Conservation (phyloP, 1,140 invertebrate genomes). For the Uloborus diversus region DNA sequence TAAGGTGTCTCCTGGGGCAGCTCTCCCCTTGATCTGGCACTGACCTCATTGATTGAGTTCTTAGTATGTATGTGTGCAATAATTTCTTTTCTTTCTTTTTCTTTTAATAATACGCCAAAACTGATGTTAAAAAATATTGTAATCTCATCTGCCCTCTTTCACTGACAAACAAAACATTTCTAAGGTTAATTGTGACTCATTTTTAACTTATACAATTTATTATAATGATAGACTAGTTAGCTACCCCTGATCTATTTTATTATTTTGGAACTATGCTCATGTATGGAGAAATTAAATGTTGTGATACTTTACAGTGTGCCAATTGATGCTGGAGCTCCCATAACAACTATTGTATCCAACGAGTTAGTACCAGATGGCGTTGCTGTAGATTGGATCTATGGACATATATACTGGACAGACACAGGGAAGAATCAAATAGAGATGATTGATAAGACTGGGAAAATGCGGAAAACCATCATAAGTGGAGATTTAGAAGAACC, state of each 20-base stretch:
- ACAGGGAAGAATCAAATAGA: slow-evolving; percentile 80
- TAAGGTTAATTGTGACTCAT: too few relatives aligned
- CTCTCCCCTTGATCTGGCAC: too few relatives aligned
- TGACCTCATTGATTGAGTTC: too few relatives aligned
- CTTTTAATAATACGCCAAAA: neutral
- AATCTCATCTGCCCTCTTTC: too few relatives aligned
- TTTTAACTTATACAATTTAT: too few relatives aligned
- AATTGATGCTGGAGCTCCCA: slow-evolving; percentile 39
- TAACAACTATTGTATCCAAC: slow-evolving; percentile 66
- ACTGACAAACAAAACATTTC: too few relatives aligned
- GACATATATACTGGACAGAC: slow-evolving; percentile 93
- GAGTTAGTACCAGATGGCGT: slow-evolving; percentile 91
- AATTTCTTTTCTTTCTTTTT: neutral
- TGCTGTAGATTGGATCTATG: slow-evolving; percentile 97
- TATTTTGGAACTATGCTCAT: slow-evolving; percentile 88
- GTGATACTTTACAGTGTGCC: slow-evolving; percentile 32
- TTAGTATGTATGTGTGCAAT: too few relatives aligned
- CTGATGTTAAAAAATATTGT: too few relatives aligned
- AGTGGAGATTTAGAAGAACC: slow-evolving; percentile 92
- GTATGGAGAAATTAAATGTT: slow-evolving; percentile 83
- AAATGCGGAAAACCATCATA: slow-evolving; percentile 87
- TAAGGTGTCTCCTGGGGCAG: too few relatives aligned
- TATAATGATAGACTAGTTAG: too few relatives aligned
- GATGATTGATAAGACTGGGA: slow-evolving; percentile 87
- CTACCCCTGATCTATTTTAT: too few relatives aligned